Conservation (phyloP, 2,113 vertebrate species). For the Psilopsiagon aymara region DNA sequence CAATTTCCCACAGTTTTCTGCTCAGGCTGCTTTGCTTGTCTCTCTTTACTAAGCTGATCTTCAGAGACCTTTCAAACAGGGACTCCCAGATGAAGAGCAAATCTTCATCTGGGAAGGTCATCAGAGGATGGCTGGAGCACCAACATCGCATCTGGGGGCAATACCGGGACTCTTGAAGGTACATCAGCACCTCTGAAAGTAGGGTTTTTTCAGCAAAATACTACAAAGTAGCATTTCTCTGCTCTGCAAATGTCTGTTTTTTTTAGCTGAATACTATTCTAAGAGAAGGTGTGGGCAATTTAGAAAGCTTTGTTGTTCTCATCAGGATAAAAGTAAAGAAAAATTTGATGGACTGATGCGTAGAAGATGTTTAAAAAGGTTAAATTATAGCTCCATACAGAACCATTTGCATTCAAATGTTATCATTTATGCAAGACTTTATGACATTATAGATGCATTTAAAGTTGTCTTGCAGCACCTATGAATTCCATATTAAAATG, state of each 20-base stretch:
- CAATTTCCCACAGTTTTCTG: background rate
- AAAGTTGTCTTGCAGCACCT: background rate
- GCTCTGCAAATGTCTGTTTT: background rate
- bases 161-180: background rate
- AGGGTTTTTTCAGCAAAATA: background rate
- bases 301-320: background rate
- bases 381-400: background rate
- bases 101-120: background rate
- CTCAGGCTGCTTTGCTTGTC: background rate
- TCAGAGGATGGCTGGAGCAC: fast-evolving
- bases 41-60: background rate
- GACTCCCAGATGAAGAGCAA: background rate
- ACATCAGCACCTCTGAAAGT: background rate
- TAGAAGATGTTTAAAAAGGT: background rate
- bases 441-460: background rate
- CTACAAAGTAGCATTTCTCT: background rate
- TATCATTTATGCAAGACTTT: background rate
- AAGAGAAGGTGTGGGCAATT: background rate
- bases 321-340: background rate
- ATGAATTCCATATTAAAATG: background rate
- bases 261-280: background rate
- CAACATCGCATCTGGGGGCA: background rate
- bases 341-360: background rate
- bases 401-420: background rate
- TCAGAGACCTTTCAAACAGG: background rate